These are phyloP conservation scores for Ennomos fuscantarius DNA, from an alignment of 2,888 invertebrate genomes.

Conservation along the genomic window DNA sequence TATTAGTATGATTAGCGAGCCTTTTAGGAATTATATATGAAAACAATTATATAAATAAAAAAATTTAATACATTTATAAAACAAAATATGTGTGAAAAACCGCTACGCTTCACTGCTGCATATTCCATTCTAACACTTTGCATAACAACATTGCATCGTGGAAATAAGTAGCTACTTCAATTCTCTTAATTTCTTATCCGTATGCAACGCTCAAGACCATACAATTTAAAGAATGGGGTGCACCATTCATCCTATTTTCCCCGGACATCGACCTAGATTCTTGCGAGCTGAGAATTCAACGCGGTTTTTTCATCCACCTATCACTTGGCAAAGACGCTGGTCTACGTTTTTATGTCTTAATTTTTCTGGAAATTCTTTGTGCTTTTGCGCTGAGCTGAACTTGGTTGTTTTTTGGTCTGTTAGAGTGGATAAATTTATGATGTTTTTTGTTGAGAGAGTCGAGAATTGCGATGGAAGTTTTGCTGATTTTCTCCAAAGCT, in stretches of 20 bases:
- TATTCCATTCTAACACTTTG: too few species aligned
- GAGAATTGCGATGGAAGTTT: too few species aligned
- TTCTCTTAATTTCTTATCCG: constrained; percentile 16
- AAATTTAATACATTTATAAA: too few species aligned
- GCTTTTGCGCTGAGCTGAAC: constrained; percentile 3
- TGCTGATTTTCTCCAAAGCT: too few species aligned
- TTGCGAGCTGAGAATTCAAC: constrained; percentile 42
- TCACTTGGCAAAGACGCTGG: constrained; percentile 21
- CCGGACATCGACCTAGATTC: constrained; percentile 52
- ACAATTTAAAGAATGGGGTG: constrained; percentile 46
- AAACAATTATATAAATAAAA: too few species aligned
- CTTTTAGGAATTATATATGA: too few species aligned
- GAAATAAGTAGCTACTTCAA: constrained; percentile 21
- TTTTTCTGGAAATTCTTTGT: constrained; percentile 17
- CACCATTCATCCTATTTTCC: constrained; percentile 52
- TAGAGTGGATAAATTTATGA: not conserved
- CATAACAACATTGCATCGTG: not conserved
- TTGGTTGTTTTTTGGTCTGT: not conserved
- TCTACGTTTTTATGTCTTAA: constrained; percentile 22
- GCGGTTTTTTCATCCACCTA: constrained; percentile 39
- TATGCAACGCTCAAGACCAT: constrained; percentile 46
- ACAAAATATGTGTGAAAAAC: too few species aligned
- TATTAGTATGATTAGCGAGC: too few species aligned
- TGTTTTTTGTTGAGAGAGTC: too few species aligned
- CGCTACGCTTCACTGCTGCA: too few species aligned